These are phyloP conservation scores for Darevskia mixta DNA, from an alignment of 2,797 vertebrate species.

Conservation along the genomic window DNA sequence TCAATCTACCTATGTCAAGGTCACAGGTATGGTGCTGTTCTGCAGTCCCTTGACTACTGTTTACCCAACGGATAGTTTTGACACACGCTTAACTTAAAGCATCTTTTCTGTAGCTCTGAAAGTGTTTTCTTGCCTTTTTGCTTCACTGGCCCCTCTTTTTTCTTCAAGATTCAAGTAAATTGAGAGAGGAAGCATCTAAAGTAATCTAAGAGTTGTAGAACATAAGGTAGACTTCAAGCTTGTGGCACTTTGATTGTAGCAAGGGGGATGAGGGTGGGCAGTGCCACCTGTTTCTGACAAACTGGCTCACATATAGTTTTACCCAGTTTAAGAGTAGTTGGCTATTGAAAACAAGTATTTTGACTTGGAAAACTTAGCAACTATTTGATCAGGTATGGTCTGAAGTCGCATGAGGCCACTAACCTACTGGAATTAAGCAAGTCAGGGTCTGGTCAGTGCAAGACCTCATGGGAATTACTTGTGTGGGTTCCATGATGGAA, in stretches of 20 bases:
- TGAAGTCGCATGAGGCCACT: not conserved
- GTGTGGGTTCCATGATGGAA: not conserved
- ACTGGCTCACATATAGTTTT: not conserved
- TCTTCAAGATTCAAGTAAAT: constrained; percentile 9
- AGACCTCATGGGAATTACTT: not conserved
- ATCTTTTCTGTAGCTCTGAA: not conserved
- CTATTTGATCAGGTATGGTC: not conserved
- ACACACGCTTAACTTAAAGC: constrained; percentile 10
- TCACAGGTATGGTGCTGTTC: constrained; percentile 86
- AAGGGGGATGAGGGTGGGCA: not conserved
- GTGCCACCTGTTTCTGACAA: not conserved
- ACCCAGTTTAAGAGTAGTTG: constrained; percentile 12
- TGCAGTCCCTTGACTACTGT: constrained; percentile 12
- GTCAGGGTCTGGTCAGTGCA: not conserved
- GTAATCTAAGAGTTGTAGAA: not conserved
- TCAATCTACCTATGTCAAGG: constrained; percentile 86
- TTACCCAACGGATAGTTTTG: constrained; percentile 10
- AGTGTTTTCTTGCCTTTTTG: not conserved
- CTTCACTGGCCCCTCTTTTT: not conserved
- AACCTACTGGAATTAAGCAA: not conserved
- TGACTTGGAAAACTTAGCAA: accelerated
- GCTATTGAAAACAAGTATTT: not conserved
- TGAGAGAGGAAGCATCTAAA: not conserved
- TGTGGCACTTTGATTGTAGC: not conserved
- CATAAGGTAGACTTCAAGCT: not conserved